Base-by-base conservation (phyloP, 2,113 vertebrate species). In the Corydoras maculifer region DNA sequence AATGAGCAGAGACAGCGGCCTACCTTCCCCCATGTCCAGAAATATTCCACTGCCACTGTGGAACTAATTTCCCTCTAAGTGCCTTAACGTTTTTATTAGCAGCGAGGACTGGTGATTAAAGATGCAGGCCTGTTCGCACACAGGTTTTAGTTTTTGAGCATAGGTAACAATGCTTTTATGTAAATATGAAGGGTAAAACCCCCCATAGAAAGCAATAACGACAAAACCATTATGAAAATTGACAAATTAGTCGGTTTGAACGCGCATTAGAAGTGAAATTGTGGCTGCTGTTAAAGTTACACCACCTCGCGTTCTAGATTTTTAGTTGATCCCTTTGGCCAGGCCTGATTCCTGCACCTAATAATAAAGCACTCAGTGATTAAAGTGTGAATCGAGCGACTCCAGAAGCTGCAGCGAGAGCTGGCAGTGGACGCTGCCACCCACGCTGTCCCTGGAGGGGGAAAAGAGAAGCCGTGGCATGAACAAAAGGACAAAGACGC, bases 291-390 rank as follows among this genome's bases (percentile, higher is more conserved):
- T 43, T 43, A 43, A 43, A 43, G 35, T 5, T 8, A 43, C 35
- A 43, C 35, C 7, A 43, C 35, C 35, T 43, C 35, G 1, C 35
- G 4, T 43, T 43, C 35, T 43, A 43, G 35, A 43, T 43, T 43
- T 43, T 43, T 43, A 43, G 35, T 8, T 43, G 35, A 43, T 43
- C 35, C 35, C 35, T 43, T 43, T 43, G 35, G 35, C 7, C 35
- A 43, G 35, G 35, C 35, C 35, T 43, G 18, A 25, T 87, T 82
- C 83, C 72, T 70, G 82, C 79, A 86, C 85, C 86, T 89, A 87
- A 88, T 88, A 88, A 90, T 88, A 89, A 90, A 88, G 84, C 88
- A 88, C 89, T 89, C 87, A 87, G 84, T 80, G 85, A 88, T 87
- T 88, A 88, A 89, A 89, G 88, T 88, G 87, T 87, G 84, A 87